These are phyloP conservation scores for Thymelicus acteon DNA, from an alignment of 2,888 invertebrate species.

Conservation along the genomic window DNA sequence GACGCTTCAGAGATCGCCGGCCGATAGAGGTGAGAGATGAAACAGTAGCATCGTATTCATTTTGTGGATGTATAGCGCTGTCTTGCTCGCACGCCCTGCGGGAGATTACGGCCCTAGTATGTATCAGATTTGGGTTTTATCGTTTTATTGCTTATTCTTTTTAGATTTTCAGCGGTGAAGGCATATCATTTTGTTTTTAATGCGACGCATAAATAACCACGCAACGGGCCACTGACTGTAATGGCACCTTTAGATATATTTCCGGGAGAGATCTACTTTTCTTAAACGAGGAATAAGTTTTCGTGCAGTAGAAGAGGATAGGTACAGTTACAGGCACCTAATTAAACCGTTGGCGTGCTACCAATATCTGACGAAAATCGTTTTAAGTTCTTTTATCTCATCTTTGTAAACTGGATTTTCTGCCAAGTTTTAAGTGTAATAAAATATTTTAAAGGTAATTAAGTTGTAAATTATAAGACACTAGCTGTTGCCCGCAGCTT, in stretches of 20 bases:
- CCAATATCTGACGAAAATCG: slow-evolving; percentile 34
- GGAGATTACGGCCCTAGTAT: slow-evolving; percentile 80
- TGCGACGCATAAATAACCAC: slow-evolving; percentile 79
- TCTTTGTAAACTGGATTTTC: neutral
- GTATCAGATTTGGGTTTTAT: slow-evolving; percentile 85
- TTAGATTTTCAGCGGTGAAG: slow-evolving; percentile 84
- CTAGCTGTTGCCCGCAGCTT: too few species aligned
- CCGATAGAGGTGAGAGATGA: slow-evolving; percentile 85
- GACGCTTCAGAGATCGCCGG: slow-evolving; percentile 79
- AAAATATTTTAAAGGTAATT: neutral
- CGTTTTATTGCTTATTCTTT: slow-evolving; percentile 86
- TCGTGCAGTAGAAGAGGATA: slow-evolving; percentile 42
- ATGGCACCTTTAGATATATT: slow-evolving; percentile 75
- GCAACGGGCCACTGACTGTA: slow-evolving; percentile 76
- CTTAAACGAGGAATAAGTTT: slow-evolving; percentile 46
- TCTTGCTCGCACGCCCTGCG: slow-evolving; percentile 77
- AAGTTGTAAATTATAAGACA: too few species aligned
- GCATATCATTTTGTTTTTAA: slow-evolving; percentile 85
- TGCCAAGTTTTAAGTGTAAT: slow-evolving; percentile 6
- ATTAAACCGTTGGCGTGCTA: slow-evolving; percentile 49
- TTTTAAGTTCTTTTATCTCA: slow-evolving; percentile 3
- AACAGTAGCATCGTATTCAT: slow-evolving; percentile 84
- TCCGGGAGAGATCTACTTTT: slow-evolving; percentile 72
- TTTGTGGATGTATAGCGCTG: slow-evolving; percentile 74
- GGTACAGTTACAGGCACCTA: slow-evolving; percentile 42